Conservation (phyloP, 2,888 invertebrate genomes). For the Didymodactylos carnosus region DNA sequence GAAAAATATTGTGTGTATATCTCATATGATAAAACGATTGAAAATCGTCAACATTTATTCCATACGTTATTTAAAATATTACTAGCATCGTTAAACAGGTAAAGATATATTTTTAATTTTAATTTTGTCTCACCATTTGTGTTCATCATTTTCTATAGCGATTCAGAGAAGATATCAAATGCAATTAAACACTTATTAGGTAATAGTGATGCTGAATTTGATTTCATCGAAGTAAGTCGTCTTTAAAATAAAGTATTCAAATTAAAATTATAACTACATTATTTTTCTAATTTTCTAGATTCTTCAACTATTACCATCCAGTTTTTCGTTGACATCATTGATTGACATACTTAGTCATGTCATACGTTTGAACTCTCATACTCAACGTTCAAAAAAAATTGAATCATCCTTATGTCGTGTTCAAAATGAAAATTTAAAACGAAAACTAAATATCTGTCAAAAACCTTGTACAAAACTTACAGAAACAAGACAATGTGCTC, state of each 20-base stretch:
- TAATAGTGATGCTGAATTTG: background rate
- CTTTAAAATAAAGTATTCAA: too few species aligned
- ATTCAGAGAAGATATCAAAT: background rate
- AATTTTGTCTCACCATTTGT: background rate
- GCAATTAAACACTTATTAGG: background rate
- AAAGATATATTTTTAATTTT: background rate
- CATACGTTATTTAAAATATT: background rate
- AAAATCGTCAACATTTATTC: background rate
- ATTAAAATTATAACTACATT: too few species aligned
- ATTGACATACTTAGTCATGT: background rate
- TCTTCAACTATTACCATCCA: background rate
- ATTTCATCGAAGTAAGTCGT: background rate
- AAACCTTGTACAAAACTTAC: background rate
- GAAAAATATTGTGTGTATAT: background rate
- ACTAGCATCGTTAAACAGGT: background rate
- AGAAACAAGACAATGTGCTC: background rate
- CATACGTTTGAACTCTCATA: background rate
- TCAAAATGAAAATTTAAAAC: background rate
- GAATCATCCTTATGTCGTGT: background rate
- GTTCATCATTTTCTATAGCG: background rate
- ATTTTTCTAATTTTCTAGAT: too few species aligned
- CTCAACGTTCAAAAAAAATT: background rate
- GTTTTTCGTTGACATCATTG: background rate
- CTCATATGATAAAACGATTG: background rate
- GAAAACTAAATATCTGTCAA: background rate